Evolutionary conservation across 2,797 vertebrate species (phyloP), one percentile per base, ranked within the genome.

Genomic region (Garrulus glandarius): DNA sequence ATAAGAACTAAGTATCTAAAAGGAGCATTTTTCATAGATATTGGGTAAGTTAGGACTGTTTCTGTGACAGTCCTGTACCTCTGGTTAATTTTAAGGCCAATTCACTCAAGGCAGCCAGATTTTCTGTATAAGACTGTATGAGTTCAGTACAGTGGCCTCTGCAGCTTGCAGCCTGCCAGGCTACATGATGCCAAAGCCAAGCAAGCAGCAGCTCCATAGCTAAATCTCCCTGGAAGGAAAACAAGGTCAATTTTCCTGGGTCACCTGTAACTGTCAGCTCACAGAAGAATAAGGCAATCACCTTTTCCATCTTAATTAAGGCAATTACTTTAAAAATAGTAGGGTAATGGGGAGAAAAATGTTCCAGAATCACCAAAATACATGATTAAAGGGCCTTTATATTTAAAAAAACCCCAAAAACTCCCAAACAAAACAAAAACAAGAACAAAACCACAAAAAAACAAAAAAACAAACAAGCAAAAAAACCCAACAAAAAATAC

Each of bases 71-170:
- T 10, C 32, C 32, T 63, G 10, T 17, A 15, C 5, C 52, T 34
- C 21, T 49, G 36, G 19, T 60, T 68, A 18, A 41, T 27, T 79
- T 29, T 10, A 41, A 15, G 47, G 59, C 32, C 6, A 13, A 22
- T 75, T 75, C 41, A 30, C 7, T 50, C 46, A 23, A 21, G 36
- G 30, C 23, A 87, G 67, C 2, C 67, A 43, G 26, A 30, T 26
- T 32, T 91, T 32, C 37, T 7, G 2, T 5, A 2, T 0, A 5
- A n/a, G 18, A 14, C 5, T 14, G 13, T 2, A 6, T 1, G 18
- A 57, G 30, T 11, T 43, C 49, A 36, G 63, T 5, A 22, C n/a
- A 61, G 32, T 0, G 21, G n/a, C 5, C 53, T 37, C 34, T 34
- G 53, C 10, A 36, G 24, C 32, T 15, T 26, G 29, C 30, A 76